Percentiles rank a stretch among this genome's conserved stretches.
phyloP scores from a whole-genome alignment of 2,113 vertebrate species.

The Catharus bicknelli region DNA sequence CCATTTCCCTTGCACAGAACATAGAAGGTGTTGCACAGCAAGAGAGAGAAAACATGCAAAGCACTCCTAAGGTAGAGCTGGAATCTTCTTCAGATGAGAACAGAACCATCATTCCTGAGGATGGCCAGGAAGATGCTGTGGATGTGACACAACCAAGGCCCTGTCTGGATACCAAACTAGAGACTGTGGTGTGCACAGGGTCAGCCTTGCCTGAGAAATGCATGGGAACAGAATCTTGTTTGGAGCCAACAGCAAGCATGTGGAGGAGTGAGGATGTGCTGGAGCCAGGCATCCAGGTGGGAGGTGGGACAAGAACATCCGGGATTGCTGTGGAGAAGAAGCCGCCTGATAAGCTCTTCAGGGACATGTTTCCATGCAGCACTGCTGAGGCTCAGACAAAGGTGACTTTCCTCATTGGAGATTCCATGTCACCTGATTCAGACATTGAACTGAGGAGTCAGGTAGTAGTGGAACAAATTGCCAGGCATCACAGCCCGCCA shows the following conservation, averaged over 20 bases:
- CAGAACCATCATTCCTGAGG: slow-evolving; percentile 37
- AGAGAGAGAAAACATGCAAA: slow-evolving; percentile 67
- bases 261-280: slow-evolving; percentile 51
- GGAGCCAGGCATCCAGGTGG: slow-evolving; percentile 46
- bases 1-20: slow-evolving; percentile 69
- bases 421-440: slow-evolving; percentile 96
- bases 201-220: slow-evolving; percentile 75
- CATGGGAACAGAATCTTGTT: slow-evolving; percentile 29
- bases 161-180: slow-evolving; percentile 76
- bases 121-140: slow-evolving; percentile 66
- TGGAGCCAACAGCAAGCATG: slow-evolving; percentile 32
- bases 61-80: slow-evolving; percentile 74
- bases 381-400: slow-evolving; percentile 79
- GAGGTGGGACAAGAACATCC: slow-evolving; percentile 53
- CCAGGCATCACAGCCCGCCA: slow-evolving; percentile 80
- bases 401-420: slow-evolving; percentile 96
- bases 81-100: slow-evolving; percentile 65
- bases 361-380: slow-evolving; percentile 59
- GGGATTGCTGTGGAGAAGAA: slow-evolving; percentile 85
- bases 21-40: slow-evolving; percentile 45
- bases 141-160: slow-evolving; percentile 65
- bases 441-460: slow-evolving; percentile 89
- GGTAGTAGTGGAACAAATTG: slow-evolving; percentile 83
- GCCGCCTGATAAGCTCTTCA: slow-evolving; percentile 85
- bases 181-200: slow-evolving; percentile 77